phyloP scores from a whole-genome alignment of 2,888 invertebrate species.

The Rhimphoctona megacephalus region DNA sequence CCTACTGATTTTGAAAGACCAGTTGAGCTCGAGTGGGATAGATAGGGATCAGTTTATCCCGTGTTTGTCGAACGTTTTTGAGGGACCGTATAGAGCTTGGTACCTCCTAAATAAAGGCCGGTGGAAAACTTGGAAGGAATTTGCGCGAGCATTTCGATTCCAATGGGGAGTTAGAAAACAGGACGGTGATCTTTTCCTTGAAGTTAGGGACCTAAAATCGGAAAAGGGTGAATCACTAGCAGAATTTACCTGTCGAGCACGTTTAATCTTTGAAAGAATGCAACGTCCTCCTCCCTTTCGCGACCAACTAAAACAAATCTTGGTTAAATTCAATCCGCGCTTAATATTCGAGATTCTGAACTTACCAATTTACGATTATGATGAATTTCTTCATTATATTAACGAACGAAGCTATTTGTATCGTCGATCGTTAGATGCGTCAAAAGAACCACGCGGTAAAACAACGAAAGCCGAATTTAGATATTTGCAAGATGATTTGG shows the following conservation, averaged over 20 bases:
- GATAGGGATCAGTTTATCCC: constrained; percentile 57
- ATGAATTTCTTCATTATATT: constrained; percentile 50
- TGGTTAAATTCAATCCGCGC: constrained; percentile 54
- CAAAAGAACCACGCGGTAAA: constrained; percentile 13
- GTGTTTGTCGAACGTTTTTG: constrained; percentile 62
- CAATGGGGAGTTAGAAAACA: constrained; percentile 65
- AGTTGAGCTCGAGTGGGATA: constrained; percentile 52
- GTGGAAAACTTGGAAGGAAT: constrained; percentile 62
- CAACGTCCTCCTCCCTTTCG: constrained; percentile 55
- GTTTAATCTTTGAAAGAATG: constrained; percentile 63
- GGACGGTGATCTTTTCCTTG: constrained; percentile 52
- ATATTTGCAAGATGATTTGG: background rate
- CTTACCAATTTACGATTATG: constrained; percentile 26
- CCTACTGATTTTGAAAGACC: constrained; percentile 61
- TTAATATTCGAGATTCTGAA: constrained; percentile 55
- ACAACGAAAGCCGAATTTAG: background rate
- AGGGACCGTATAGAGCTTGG: constrained; percentile 65
- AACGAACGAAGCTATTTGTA: constrained; percentile 58
- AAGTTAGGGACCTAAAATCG: constrained; percentile 40
- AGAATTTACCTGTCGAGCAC: constrained; percentile 64
- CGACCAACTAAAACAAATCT: constrained; percentile 47
- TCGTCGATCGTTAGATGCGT: constrained; percentile 27
- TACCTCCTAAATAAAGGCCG: constrained; percentile 57
- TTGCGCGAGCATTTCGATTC: constrained; percentile 57
- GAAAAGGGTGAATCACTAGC: constrained; percentile 60